These are phyloP conservation scores for Pachymerium ferrugineum DNA, from an alignment of 2,888 invertebrate genomes.

Conservation along the genomic window DNA sequence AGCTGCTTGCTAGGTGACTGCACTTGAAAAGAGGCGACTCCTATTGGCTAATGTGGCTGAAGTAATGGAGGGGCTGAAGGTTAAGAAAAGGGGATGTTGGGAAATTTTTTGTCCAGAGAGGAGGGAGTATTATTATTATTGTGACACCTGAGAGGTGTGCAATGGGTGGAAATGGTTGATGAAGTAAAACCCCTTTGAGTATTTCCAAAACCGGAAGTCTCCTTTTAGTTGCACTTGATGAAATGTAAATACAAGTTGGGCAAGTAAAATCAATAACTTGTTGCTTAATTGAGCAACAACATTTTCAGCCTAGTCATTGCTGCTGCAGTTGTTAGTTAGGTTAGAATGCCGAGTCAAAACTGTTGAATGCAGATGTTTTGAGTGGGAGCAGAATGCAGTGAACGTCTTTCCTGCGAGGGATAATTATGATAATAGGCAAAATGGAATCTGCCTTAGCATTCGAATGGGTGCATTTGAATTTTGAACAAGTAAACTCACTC, in stretches of 20 bases:
- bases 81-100: too few species aligned
- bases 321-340: neutral
- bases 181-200: too few species aligned
- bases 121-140: too few species aligned
- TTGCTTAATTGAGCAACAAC: neutral
- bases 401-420: constrained; percentile 1
- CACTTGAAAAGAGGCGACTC: neutral
- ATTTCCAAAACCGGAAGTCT: too few species aligned
- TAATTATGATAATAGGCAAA: constrained; percentile 6
- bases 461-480: constrained; percentile 4
- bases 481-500: neutral
- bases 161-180: too few species aligned
- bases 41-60: constrained; percentile 6
- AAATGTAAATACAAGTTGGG: too few species aligned
- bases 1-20: constrained; percentile 13
- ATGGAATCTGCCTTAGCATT: constrained; percentile 8
- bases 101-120: neutral
- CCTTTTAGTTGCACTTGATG: too few species aligned
- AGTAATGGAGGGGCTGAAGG: neutral
- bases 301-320: neutral
- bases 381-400: neutral
- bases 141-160: too few species aligned
- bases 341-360: neutral
- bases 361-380: constrained; percentile 13
- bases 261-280: neutral